Base-by-base conservation (phyloP, 2,797 vertebrate species). In the Percopsis omiscomaycus region DNA sequence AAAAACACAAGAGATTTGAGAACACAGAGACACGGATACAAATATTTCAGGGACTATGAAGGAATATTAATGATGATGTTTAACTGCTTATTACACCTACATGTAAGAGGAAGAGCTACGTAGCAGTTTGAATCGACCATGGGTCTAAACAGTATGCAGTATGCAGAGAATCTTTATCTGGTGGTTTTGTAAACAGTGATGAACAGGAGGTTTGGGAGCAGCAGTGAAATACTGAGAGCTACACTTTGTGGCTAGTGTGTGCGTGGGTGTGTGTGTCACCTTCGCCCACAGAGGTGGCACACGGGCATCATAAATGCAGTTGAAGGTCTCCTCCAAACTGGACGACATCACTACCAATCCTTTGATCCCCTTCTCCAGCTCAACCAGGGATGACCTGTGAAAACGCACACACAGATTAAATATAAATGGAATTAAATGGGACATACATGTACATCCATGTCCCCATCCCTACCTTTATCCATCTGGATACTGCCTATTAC, bases 341-440 rank as follows among this genome's bases (percentile, higher is more conserved):
- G 93, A 88, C 8, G 95, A 95, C 95, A 97, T 95, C 83, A 96
- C 93, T 62, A 95, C 93, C 49, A 95, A 89, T 6, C 95, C 95
- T 81, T 93, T 94, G 71, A 97, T 95, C 10, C 94, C 95, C 51
- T 88, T 94, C 86, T 96, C 93, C 73, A 96, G 87, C 69, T 95
- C 92, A 56, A 80, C 73, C 74, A 96, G 84, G 6, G 95, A 95
- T 0, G 62, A 85, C 28, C 95, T 96, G 28, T 47, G 65, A 76
- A 28, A 73, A 59, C 11, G 59, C 32, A 71, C 49, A 69, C 51
- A 51, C 50, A 55, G 12, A 27, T 49, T 49, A 49, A 22, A 22
- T 49, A 15, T 15, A 3, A 13, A 3, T 15, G 49, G 14, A 15
- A 50, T 50, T 51, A 22, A 51, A 22, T 27, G 50, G n/a, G 47